Percentiles rank a stretch among this genome's conserved stretches.
phyloP scores from a whole-genome alignment of 2,797 vertebrate genomes.

The Smutsia temminckii region DNA sequence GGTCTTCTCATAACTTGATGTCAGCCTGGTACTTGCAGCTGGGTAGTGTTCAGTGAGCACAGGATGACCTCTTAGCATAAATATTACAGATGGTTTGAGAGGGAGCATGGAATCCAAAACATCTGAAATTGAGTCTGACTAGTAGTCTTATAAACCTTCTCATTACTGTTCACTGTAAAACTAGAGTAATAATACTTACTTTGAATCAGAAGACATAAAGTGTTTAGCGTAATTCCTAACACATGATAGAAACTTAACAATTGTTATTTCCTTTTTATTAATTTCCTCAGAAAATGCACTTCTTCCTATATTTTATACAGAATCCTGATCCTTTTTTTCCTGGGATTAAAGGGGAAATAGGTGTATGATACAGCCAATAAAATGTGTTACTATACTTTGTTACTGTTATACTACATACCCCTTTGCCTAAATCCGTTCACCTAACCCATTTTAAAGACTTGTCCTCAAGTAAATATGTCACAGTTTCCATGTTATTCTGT shows the following conservation, averaged over 20 bases:
- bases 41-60: not conserved
- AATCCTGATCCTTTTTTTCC: not conserved
- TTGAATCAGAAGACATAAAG: not conserved
- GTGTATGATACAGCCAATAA: not conserved
- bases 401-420: not conserved
- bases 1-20: not conserved
- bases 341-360: not conserved
- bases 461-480: not conserved
- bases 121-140: not conserved
- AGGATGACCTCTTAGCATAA: not conserved
- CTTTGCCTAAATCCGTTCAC: not conserved
- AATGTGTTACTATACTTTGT: not conserved
- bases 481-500: not conserved
- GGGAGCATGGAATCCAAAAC: not conserved
- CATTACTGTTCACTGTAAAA: not conserved
- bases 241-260: not conserved
- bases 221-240: not conserved
- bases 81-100: not conserved
- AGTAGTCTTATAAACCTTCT: not conserved
- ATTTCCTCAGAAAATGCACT: not conserved
- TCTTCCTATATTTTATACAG: not conserved
- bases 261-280: not conserved
- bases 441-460: not conserved
- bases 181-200: not conserved
- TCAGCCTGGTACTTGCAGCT: not conserved